Evolutionary conservation across 1,140 invertebrate genomes (phyloP).

Genomic region (Rhynchophorus ferrugineus): DNA sequence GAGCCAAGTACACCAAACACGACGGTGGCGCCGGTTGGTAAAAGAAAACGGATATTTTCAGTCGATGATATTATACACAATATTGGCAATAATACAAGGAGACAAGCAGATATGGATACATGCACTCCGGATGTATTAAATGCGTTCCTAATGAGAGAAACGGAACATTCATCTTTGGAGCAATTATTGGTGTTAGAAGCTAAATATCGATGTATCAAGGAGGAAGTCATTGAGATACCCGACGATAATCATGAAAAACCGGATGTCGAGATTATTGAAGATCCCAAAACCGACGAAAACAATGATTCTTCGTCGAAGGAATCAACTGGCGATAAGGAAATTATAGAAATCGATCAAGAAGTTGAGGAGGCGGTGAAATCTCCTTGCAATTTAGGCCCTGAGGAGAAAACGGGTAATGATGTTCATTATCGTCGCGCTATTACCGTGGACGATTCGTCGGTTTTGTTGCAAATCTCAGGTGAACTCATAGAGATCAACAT

Average conservation of each 20-base stretch:
- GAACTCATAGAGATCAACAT: slow-evolving; percentile 35
- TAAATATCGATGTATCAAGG: background rate
- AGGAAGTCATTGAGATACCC: background rate
- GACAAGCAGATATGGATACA: no score
- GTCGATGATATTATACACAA: slow-evolving; percentile 34
- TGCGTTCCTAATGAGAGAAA: no score
- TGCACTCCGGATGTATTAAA: no score
- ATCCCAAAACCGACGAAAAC: no score
- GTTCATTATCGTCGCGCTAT: slow-evolving; percentile 22
- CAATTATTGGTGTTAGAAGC: background rate
- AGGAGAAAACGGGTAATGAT: no score
- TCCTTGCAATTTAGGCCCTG: no score
- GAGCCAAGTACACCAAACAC: no score
- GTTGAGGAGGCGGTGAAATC: background rate
- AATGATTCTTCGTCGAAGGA: no score
- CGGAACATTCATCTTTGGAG: slow-evolving; percentile 10
- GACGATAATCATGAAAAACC: no score
- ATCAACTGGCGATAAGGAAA: no score
- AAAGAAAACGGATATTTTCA: slow-evolving; percentile 28
- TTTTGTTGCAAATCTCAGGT: slow-evolving; percentile 33
- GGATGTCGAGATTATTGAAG: no score
- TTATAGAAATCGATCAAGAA: no score
- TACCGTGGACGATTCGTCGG: slow-evolving; percentile 26
- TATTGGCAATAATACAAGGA: slow-evolving; percentile 22
- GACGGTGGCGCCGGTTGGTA: background rate